Base-by-base conservation (phyloP, 2,113 vertebrate species). In the Fregata magnificens region DNA sequence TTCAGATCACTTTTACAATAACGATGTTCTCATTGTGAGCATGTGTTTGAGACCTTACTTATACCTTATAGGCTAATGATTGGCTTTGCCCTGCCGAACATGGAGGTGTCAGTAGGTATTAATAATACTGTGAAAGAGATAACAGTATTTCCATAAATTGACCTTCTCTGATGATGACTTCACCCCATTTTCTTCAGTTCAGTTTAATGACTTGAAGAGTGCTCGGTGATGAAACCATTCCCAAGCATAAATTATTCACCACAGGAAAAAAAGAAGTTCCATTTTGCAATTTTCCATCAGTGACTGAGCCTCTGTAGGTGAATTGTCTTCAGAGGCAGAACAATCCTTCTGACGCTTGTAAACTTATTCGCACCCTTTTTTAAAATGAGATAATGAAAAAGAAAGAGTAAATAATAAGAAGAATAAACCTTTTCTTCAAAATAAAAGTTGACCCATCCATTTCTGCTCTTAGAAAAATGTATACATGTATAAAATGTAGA, bases 131-230 rank as follows among this genome's bases (percentile, higher is more conserved):
- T 88, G 88, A 97, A 97, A 97, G 95, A 91, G 93, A 98, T 96
- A 96, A 96, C 97, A 96, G 85, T 96, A 96, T 96, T 98, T 97
- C 97, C 96, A 97, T 97, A 97, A 97, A 95, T 96, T 97, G 97
- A 97, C 97, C 96, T 98, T 97, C 96, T 96, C 89, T 95, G 94
- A 90, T 96, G 95, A 97, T 96, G 93, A 97, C 96, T 97, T 97
- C 87, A 95, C 95, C 96, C 97, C 97, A 97, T 98, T 97, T 97
- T 94, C 91, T 97, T 96, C 93, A 92, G 93, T 95, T 97, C 96
- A 34, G 36, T 97, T 98, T 97, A 98, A 98, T 98, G 97, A 96
- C 94, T 97, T 96, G 95, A 96, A 86, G 95, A 91, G 88, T 91
- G 84, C 67, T 94, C 76, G 0, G 90, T 92, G 95, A 97, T 96